These are phyloP conservation scores for Enteromius radiatus DNA, from an alignment of 2,797 vertebrate genomes.

Conservation along the genomic window DNA sequence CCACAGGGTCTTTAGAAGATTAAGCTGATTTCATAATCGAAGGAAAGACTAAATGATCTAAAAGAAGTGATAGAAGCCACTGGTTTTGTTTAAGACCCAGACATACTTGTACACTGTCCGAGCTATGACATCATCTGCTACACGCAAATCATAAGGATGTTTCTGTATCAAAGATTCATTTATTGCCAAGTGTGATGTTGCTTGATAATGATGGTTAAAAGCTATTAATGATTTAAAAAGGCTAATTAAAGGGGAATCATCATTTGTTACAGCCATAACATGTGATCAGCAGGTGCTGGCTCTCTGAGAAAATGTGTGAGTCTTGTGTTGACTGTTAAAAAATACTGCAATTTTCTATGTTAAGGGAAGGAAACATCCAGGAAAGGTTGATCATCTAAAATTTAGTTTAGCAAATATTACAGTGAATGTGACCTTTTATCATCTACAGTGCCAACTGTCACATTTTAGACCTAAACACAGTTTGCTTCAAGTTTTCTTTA, in stretches of 20 bases:
- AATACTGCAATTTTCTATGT: not conserved
- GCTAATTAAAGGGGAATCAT: not conserved
- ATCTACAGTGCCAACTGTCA: constrained; percentile 12
- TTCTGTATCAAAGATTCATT: not conserved
- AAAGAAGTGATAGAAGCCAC: constrained; percentile 11
- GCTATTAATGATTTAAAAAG: not conserved
- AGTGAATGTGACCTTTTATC: constrained; percentile 21
- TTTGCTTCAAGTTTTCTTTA: not conserved
- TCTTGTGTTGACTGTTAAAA: not conserved
- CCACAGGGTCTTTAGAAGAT: constrained; percentile 10
- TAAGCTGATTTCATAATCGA: constrained; percentile 27
- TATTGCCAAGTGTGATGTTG: not conserved
- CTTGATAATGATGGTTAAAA: constrained; percentile 1
- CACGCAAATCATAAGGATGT: not conserved
- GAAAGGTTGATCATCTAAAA: not conserved
- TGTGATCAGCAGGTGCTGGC: constrained; percentile 3
- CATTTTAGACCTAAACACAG: not conserved
- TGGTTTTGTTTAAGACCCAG: constrained; percentile 32
- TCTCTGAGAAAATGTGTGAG: not conserved
- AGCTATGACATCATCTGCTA: constrained; percentile 42
- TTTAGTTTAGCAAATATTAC: constrained; percentile 19
- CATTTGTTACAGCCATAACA: not conserved
- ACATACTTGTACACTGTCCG: not conserved
- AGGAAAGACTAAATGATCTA: not conserved
- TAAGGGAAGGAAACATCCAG: not conserved